Percentiles rank a stretch among this genome's conserved stretches.
These are phyloP conservation scores for Neopelma chrysocephalum DNA, from an alignment of 2,797 vertebrate genomes.

Conservation along the genomic window DNA sequence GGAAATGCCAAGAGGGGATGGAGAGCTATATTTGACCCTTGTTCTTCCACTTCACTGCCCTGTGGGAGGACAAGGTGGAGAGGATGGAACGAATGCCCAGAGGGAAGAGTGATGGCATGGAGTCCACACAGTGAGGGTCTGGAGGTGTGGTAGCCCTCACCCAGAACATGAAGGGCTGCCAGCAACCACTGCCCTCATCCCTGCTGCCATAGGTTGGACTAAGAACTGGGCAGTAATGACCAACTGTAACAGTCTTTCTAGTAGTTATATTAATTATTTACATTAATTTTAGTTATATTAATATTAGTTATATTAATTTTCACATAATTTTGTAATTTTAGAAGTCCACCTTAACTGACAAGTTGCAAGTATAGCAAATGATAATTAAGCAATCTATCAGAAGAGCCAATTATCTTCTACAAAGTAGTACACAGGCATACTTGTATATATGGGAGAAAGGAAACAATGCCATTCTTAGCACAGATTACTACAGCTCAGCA, in stretches of 20 bases:
- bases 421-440: not conserved
- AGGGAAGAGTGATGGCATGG: not conserved
- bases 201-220: not conserved
- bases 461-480: not conserved
- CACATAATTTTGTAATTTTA: not conserved
- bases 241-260: accelerated
- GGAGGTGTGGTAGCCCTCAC: not conserved
- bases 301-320: not conserved
- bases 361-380: not conserved
- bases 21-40: not conserved
- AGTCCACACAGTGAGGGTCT: accelerated
- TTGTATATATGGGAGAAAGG: accelerated
- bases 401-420: not conserved
- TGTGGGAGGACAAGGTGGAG: not conserved
- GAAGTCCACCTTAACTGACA: not conserved
- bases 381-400: not conserved
- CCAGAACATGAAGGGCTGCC: accelerated
- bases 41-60: not conserved
- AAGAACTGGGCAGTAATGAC: not conserved
- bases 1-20: not conserved
- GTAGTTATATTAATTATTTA: too few species aligned
- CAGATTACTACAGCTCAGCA: not conserved
- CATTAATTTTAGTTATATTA: too few species aligned
- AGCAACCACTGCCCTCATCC: not conserved
- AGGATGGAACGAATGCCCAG: not conserved